Evolutionary conservation across 2,113 vertebrate genomes (phyloP).

Genomic region (Poicephalus gulielmi): DNA sequence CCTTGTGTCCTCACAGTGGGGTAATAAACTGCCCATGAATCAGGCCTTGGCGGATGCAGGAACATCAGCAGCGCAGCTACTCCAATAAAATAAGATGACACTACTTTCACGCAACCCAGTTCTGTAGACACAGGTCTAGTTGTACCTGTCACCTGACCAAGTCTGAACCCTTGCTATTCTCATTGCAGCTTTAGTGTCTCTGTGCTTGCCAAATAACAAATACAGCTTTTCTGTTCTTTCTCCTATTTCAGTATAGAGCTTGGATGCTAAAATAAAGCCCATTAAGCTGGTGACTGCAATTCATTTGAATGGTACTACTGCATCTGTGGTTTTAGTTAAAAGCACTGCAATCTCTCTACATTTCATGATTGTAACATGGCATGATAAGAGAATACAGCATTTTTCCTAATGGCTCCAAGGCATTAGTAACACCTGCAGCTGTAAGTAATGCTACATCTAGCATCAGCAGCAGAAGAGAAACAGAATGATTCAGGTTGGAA

Average conservation of each 20-base stretch:
- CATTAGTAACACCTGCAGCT: not conserved
- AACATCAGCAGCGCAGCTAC: not conserved
- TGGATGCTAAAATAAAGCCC: not conserved
- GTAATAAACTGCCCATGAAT: not conserved
- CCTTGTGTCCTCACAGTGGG: not conserved
- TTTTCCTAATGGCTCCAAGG: not conserved
- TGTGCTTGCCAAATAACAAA: not conserved
- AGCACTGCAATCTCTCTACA: not conserved
- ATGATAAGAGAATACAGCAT: not conserved
- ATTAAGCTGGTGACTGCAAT: not conserved
- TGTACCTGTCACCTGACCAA: not conserved
- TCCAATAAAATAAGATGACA: not conserved
- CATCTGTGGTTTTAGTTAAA: not conserved
- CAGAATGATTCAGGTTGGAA: not conserved
- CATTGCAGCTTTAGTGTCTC: not conserved
- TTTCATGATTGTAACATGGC: not conserved
- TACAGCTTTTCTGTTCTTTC: not conserved
- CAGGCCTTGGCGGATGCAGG: not conserved
- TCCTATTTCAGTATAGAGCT: not conserved
- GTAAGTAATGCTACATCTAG: not conserved
- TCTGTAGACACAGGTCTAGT: not conserved
- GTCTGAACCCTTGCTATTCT: not conserved
- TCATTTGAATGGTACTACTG: not conserved
- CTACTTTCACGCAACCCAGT: not conserved
- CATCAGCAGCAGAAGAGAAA: not conserved